These are phyloP conservation scores for Ophioderma brevispina DNA, from an alignment of 35 echinoderm and acorn worm species.

Conservation along the genomic window DNA sequence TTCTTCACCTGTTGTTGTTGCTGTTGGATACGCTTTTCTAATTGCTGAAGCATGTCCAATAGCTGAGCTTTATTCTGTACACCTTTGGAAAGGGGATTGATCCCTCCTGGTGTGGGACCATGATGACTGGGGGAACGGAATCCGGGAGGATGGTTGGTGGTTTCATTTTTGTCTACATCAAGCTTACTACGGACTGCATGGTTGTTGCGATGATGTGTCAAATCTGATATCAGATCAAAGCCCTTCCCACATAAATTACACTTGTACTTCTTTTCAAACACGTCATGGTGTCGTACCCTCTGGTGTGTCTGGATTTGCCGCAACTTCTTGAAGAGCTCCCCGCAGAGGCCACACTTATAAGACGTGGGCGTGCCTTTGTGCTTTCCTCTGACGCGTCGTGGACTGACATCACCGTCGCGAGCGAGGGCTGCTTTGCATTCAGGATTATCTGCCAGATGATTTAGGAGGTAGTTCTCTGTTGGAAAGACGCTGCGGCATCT, in stretches of 20 bases:
- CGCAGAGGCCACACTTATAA: conserved; percentile 87
- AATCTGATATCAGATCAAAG: conserved; percentile 93
- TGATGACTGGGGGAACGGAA: conserved; percentile 1
- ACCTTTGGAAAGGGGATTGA: conserved; percentile 7
- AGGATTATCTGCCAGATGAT: conserved; percentile 83
- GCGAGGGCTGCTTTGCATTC: conserved; percentile 91
- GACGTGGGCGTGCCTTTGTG: conserved; percentile 71
- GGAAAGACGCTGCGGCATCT: conserved; percentile 83
- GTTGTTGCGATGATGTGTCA: conserved; percentile 88
- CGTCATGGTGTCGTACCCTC: conserved; percentile 91
- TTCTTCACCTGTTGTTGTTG: conserved; percentile 89
- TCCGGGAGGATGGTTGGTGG: conserved; percentile 20
- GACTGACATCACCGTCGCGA: conserved; percentile 59
- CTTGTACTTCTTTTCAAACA: conserved; percentile 99
- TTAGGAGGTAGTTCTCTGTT: conserved; percentile 81
- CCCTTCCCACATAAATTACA: conserved; percentile 96
- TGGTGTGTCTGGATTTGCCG: conserved; percentile 97
- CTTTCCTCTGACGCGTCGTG: conserved; percentile 65
- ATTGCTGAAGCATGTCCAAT: conserved; percentile 89
- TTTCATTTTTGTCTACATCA: conserved; percentile 75
- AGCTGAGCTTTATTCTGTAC: conserved; percentile 91
- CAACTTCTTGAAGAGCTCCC: conserved; percentile 93
- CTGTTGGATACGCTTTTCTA: conserved; percentile 89
- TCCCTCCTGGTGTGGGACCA: not conserved
- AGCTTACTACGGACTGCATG: conserved; percentile 84